A percentile compares a stretch with the other conserved stretches of the same genome.
phyloP scores from a whole-genome alignment of 2,797 vertebrate genomes.

The Leuciscus waleckii region DNA sequence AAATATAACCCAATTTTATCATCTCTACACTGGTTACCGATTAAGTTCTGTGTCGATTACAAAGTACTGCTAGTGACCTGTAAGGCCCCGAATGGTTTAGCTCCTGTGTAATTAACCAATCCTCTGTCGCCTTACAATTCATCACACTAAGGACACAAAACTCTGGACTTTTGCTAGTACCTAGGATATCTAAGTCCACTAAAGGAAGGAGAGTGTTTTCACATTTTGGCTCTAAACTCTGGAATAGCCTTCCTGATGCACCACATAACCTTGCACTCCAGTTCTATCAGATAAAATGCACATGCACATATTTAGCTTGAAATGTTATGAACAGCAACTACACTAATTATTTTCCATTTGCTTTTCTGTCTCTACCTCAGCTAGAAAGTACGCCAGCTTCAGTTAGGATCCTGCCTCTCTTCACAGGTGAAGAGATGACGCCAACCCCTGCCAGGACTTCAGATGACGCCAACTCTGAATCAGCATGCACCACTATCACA shows the following conservation, averaged over 20 bases:
- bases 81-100: too few relatives aligned
- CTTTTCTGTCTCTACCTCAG: neutral
- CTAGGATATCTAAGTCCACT: too few relatives aligned
- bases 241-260: neutral
- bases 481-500: neutral
- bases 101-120: too few relatives aligned
- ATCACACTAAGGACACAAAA: too few relatives aligned
- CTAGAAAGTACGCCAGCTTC: neutral
- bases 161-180: neutral
- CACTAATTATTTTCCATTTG: neutral
- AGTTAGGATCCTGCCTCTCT: neutral
- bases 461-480: neutral
- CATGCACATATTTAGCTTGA: neutral
- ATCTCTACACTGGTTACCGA: neutral
- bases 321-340: neutral
- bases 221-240: neutral
- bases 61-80: neutral
- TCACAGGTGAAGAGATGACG: neutral
- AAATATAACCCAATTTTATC: neutral
- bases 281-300: neutral
- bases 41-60: too few relatives aligned
- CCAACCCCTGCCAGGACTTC: too few relatives aligned
- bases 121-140: too few relatives aligned
- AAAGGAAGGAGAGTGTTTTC: too few relatives aligned
- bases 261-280: neutral